phyloP scores from a whole-genome alignment of 2,113 vertebrate species.

The Aplodontia rufa region DNA sequence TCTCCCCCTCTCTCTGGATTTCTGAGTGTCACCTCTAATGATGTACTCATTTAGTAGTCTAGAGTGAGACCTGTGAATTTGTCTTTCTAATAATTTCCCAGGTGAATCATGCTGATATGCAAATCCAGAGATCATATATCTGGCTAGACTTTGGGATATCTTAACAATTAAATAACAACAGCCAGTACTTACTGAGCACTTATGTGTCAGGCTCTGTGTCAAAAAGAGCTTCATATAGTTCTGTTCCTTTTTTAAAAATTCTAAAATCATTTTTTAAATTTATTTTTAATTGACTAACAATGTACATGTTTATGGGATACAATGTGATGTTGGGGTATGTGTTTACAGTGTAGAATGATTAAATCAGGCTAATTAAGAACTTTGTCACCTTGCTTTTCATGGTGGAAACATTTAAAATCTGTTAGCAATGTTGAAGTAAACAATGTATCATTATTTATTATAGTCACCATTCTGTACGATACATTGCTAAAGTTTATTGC shows the following conservation, averaged over 20 bases:
- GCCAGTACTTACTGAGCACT: not conserved
- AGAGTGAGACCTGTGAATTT: not conserved
- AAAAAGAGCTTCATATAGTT: not conserved
- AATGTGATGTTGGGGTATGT: not conserved
- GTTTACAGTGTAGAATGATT: not conserved
- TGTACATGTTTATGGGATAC: not conserved
- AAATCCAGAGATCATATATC: not conserved
- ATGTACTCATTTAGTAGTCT: not conserved
- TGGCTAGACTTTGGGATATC: not conserved
- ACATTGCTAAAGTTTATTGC: not conserved
- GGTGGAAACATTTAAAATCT: not conserved
- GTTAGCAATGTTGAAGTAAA: not conserved
- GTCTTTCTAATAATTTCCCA: constrained; percentile 21
- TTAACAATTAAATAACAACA: constrained; percentile 25
- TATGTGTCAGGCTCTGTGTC: constrained; percentile 2
- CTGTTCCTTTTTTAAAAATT: not conserved
- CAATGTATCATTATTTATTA: not conserved
- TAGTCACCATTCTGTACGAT: not conserved
- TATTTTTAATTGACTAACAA: not conserved
- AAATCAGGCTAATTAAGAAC: not conserved
- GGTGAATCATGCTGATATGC: not conserved
- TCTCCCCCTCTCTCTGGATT: no score
- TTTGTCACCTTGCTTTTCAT: not conserved
- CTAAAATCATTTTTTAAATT: not conserved
- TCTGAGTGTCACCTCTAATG: not conserved